Conservation (phyloP, 2,888 invertebrate species). For the Euphydryas editha region DNA sequence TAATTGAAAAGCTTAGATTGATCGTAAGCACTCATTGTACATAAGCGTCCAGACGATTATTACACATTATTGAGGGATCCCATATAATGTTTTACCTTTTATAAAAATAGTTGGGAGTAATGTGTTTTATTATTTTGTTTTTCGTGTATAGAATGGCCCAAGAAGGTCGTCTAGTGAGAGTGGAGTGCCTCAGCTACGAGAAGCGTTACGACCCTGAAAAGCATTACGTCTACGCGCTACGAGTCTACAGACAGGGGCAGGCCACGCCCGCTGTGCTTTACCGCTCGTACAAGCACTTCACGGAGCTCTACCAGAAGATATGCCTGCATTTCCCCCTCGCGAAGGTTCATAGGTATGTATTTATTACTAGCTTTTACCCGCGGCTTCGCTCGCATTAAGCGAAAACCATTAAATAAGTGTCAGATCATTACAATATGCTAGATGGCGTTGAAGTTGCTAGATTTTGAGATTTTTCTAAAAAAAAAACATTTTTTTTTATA, state of each 20-base stretch:
- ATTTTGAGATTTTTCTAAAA: too few species aligned
- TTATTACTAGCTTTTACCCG: background rate
- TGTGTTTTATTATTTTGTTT: background rate
- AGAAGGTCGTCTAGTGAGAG: slow-evolving; percentile 94
- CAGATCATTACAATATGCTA: too few species aligned
- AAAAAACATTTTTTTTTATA: too few species aligned
- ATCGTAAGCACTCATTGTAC: too few species aligned
- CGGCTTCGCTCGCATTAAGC: too few species aligned
- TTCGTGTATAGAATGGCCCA: slow-evolving; percentile 87
- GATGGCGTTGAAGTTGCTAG: too few species aligned
- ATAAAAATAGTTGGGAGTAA: too few species aligned
- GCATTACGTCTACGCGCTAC: slow-evolving; percentile 96
- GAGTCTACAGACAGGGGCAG: slow-evolving; percentile 92
- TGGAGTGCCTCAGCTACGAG: slow-evolving; percentile 94
- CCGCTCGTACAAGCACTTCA: slow-evolving; percentile 98
- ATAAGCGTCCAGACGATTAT: too few species aligned
- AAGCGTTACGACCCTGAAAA: slow-evolving; percentile 99
- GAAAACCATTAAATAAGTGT: too few species aligned
- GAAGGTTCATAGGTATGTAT: slow-evolving; percentile 91
- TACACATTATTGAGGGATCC: too few species aligned
- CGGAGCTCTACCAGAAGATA: slow-evolving; percentile 97
- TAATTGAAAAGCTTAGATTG: too few species aligned
- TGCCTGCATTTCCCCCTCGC: slow-evolving; percentile 96
- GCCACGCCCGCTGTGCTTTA: slow-evolving; percentile 95
- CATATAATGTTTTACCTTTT: too few species aligned